These are phyloP conservation scores for Bhutanitis thaidina DNA, from an alignment of 2,888 invertebrate species.

Conservation along the genomic window DNA sequence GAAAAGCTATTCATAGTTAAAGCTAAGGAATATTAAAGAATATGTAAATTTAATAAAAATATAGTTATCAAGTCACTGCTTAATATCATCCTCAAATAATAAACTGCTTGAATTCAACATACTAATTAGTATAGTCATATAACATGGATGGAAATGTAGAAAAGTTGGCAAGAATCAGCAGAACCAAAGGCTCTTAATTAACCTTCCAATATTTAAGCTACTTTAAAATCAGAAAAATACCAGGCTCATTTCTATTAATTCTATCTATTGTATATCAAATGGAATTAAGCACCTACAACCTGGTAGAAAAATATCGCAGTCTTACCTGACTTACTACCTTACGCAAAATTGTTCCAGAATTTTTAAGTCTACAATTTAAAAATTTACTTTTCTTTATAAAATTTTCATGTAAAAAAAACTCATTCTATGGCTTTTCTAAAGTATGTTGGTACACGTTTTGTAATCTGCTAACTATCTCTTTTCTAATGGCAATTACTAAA, in stretches of 20 bases:
- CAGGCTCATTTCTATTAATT: slow-evolving; percentile 59
- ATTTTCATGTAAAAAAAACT: slow-evolving; percentile 42
- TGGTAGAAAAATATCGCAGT: slow-evolving; percentile 69
- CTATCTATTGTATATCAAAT: slow-evolving; percentile 67
- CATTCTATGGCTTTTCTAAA: slow-evolving; percentile 62
- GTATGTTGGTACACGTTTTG: slow-evolving; percentile 66
- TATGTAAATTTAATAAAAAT: slow-evolving; percentile 65
- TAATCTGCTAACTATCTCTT: slow-evolving; percentile 73
- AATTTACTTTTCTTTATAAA: slow-evolving; percentile 47
- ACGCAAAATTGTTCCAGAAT: slow-evolving; percentile 66
- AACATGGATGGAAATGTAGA: slow-evolving; percentile 74
- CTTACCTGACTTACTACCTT: slow-evolving; percentile 67
- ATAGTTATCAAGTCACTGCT: slow-evolving; percentile 48
- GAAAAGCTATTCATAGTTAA: slow-evolving; percentile 70
- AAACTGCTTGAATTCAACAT: slow-evolving; percentile 53
- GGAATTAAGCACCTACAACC: slow-evolving; percentile 68
- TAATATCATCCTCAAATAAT: slow-evolving; percentile 58
- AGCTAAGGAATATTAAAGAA: slow-evolving; percentile 60
- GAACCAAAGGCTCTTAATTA: slow-evolving; percentile 46
- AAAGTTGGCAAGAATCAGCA: slow-evolving; percentile 69
- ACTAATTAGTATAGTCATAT: slow-evolving; percentile 58
- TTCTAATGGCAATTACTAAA: slow-evolving; percentile 74
- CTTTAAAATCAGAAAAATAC: slow-evolving; percentile 58
- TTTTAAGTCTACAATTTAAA: slow-evolving; percentile 45
- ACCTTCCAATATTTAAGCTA: slow-evolving; percentile 58